Evolutionary conservation across 2,888 invertebrate species (phyloP).

Genomic region (Acanthosepion lycidas): DNA sequence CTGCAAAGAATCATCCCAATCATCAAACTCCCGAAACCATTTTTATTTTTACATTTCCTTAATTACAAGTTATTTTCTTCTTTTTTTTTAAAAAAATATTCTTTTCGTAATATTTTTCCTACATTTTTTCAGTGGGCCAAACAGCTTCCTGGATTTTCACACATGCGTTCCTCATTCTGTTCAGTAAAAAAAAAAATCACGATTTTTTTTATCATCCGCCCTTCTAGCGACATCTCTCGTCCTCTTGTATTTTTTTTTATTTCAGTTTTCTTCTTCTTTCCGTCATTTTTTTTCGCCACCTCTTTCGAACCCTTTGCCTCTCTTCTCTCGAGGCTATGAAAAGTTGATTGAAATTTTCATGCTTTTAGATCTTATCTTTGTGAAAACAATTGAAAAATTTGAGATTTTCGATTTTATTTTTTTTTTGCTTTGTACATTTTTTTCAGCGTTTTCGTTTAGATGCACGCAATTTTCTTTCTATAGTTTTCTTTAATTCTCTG

Average conservation of each 20-base stretch:
- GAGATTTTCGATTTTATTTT: neutral
- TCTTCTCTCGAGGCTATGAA: no score
- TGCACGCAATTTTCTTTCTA: neutral
- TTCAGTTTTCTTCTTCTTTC: neutral
- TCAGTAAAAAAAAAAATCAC: neutral
- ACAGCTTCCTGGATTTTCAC: neutral
- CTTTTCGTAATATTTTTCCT: neutral
- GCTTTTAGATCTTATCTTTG: neutral
- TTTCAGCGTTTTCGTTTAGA: neutral
- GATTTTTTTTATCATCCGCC: neutral
- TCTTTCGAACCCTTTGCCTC: neutral
- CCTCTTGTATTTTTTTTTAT: neutral
- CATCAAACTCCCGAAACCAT: neutral
- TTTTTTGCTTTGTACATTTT: neutral
- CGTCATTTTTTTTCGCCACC: neutral
- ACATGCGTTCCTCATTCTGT: neutral
- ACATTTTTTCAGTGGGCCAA: neutral
- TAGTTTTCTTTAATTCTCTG: no score
- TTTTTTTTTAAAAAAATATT: neutral
- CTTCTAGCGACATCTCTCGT: neutral
- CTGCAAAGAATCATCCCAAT: neutral
- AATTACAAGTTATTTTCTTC: neutral
- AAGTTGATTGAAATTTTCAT: neutral
- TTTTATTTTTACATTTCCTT: neutral
- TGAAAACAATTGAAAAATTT: neutral